phyloP scores from a whole-genome alignment of 1,140 invertebrate species.

The Portunus trituberculatus region DNA sequence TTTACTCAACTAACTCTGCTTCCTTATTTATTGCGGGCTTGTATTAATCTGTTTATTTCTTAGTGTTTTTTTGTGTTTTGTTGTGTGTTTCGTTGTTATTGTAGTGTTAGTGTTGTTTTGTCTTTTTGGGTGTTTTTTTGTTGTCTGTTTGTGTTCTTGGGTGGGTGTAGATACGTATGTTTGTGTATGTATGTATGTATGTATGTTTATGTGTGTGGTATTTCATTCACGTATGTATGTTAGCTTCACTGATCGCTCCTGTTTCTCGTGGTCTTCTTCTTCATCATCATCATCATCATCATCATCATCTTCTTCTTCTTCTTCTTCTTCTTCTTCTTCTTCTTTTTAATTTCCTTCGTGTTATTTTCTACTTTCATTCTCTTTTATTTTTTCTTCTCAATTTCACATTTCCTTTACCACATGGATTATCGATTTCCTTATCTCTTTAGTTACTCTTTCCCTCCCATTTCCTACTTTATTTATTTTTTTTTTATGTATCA shows the following conservation, averaged over 20 bases:
- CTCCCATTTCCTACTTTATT: neutral
- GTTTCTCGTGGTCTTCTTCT: too few species aligned
- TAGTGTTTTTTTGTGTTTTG: neutral
- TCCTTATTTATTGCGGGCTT: too few species aligned
- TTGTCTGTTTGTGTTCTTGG: neutral
- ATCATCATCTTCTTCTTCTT: neutral
- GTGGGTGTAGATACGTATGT: neutral
- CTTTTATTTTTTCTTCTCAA: neutral
- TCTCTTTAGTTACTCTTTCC: too few species aligned
- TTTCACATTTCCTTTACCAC: neutral
- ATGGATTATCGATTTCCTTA: neutral
- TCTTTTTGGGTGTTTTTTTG: too few species aligned
- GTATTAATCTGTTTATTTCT: neutral
- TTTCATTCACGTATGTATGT: too few species aligned
- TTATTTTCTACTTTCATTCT: neutral
- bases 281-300: neutral
- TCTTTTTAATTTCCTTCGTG: neutral
- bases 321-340: neutral
- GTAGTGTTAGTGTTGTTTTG: neutral
- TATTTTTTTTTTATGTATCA: neutral
- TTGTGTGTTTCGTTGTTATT: neutral
- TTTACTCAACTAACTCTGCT: too few species aligned
- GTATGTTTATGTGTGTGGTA: neutral
- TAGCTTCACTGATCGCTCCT: neutral
- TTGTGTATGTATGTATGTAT: neutral